Percentiles rank a stretch among this genome's conserved stretches.
Conservation (phyloP, 2,888 invertebrate genomes). For the Diabrotica balteata region DNA sequence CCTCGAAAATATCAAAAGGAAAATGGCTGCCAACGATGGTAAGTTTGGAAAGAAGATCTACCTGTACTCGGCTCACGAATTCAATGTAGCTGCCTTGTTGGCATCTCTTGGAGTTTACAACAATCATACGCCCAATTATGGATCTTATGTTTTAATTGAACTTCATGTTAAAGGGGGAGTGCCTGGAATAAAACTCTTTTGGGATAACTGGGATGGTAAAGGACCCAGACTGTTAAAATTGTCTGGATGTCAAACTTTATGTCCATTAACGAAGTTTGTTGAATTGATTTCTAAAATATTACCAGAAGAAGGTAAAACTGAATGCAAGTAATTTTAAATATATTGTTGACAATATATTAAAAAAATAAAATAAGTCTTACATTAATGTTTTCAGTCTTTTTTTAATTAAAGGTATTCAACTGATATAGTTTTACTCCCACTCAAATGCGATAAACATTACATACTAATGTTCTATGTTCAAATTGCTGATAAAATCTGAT, state of each 20-base stretch:
- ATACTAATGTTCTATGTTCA: no score
- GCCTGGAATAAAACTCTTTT: constrained; percentile 46
- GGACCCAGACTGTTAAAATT: constrained; percentile 41
- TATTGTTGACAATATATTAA: no score
- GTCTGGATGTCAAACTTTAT: constrained; percentile 43
- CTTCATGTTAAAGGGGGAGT: constrained; percentile 44
- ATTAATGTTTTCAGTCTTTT: no score
- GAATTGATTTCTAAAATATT: constrained; percentile 30
- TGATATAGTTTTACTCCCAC: no score
- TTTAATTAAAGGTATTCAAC: no score
- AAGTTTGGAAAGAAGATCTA: constrained; percentile 41
- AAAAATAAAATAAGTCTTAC: no score
- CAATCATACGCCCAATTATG: constrained; percentile 52
- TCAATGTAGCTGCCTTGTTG: constrained; percentile 62
- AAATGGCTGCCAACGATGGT: constrained; percentile 26
- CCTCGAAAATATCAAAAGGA: constrained; percentile 36
- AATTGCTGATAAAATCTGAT: no score
- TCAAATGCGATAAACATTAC: no score
- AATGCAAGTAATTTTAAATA: constrained; percentile 22
- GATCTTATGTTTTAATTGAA: constrained; percentile 47
- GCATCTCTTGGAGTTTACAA: constrained; percentile 59
- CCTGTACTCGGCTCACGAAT: constrained; percentile 64
- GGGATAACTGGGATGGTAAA: constrained; percentile 41
- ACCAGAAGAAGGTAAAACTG: constrained; percentile 25
- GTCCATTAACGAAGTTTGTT: constrained; percentile 43